phyloP scores from a whole-genome alignment of 2,888 invertebrate species.

The Campaea margaritaria region DNA sequence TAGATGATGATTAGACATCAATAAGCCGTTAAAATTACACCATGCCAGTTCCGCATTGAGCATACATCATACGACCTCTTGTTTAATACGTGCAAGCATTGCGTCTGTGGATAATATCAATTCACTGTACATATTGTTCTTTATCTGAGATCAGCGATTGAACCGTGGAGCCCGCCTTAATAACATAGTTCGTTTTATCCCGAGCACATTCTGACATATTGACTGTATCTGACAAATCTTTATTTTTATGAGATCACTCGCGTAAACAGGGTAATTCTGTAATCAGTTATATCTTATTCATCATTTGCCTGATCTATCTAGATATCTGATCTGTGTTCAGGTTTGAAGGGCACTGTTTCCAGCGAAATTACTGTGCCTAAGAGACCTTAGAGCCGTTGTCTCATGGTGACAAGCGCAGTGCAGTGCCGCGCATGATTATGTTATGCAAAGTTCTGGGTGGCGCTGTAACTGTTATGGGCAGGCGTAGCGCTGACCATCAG shows the following conservation, averaged over 20 bases:
- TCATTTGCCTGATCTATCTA: background rate
- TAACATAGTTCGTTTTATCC: constrained; percentile 41
- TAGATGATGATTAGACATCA: constrained; percentile 50
- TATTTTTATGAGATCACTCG: constrained; percentile 27
- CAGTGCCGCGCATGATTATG: no score
- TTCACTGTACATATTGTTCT: constrained; percentile 46
- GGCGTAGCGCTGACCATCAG: no score
- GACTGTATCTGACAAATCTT: background rate
- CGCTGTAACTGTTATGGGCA: no score
- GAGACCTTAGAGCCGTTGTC: no score
- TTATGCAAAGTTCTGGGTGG: no score
- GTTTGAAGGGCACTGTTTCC: no score
- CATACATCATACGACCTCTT: constrained; percentile 37
- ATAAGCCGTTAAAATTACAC: constrained; percentile 52
- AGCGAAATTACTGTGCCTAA: no score
- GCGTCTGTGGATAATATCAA: constrained; percentile 45
- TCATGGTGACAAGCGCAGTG: no score
- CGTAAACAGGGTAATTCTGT: constrained; percentile 21
- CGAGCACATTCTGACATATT: constrained; percentile 1
- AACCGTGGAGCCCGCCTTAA: constrained; percentile 42
- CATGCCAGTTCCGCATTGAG: constrained; percentile 56
- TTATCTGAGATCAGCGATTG: constrained; percentile 47
- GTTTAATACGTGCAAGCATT: constrained; percentile 44
- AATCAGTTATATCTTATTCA: constrained; percentile 10
- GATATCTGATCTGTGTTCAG: no score